These are phyloP conservation scores for Rallus limicola DNA, from an alignment of 2,113 vertebrate genomes.

Conservation along the genomic window DNA sequence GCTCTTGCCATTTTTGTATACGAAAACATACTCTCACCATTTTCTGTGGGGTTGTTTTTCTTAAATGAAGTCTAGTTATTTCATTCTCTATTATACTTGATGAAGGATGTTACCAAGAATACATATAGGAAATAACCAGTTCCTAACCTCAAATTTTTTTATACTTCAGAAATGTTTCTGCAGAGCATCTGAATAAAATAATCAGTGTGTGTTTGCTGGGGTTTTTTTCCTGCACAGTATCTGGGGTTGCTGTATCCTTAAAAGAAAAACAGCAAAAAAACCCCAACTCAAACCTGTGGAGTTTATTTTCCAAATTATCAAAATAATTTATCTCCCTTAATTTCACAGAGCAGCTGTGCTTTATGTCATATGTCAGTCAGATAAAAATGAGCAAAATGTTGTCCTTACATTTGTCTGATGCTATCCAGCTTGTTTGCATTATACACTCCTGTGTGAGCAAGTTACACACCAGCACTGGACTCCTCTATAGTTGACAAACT, in stretches of 20 bases:
- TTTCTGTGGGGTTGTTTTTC: accelerated
- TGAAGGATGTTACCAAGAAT: neutral
- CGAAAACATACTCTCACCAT: neutral
- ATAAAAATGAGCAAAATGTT: neutral
- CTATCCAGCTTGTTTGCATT: neutral
- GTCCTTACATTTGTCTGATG: neutral
- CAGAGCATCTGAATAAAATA: neutral
- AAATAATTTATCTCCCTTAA: conserved; percentile 28
- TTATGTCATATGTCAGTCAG: neutral
- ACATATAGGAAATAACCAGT: neutral
- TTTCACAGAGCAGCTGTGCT: conserved; percentile 25
- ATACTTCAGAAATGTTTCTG: neutral
- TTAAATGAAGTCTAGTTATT: neutral
- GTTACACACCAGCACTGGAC: neutral
- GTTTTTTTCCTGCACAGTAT: neutral
- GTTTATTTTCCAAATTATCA: conserved; percentile 31
- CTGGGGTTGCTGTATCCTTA: neutral
- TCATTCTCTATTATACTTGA: neutral
- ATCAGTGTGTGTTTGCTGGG: neutral
- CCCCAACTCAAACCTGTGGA: neutral
- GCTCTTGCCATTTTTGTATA: neutral
- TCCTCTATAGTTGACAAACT: neutral
- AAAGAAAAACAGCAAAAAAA: neutral
- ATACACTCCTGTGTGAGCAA: neutral
- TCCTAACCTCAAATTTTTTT: neutral